These are phyloP conservation scores for Oreochromis aureus DNA, from an alignment of 2,113 vertebrate species.

Conservation along the genomic window DNA sequence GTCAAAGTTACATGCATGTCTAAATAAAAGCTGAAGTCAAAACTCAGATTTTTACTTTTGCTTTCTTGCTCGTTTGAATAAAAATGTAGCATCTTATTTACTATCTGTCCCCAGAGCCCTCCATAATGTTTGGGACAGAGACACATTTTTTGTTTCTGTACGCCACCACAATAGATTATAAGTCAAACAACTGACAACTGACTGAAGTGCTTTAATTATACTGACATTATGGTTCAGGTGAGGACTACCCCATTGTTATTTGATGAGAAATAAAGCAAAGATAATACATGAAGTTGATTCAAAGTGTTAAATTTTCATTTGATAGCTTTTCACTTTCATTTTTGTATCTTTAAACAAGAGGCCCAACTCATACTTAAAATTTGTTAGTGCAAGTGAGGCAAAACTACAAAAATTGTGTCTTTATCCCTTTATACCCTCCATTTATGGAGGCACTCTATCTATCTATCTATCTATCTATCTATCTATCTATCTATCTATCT, in stretches of 20 bases:
- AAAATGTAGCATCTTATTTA: background rate
- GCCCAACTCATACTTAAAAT: background rate
- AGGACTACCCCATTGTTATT: background rate
- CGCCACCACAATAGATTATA: background rate
- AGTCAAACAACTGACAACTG: background rate
- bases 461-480: background rate
- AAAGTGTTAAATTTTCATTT: background rate
- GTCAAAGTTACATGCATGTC: constrained; percentile 16
- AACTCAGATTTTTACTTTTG: background rate
- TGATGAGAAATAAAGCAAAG: background rate
- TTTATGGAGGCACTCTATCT: no score
- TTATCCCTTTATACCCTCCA: no score
- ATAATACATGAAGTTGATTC: background rate
- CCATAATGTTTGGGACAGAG: background rate
- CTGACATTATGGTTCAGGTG: background rate
- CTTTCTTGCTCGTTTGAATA: background rate
- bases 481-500: background rate
- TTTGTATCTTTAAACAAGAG: background rate
- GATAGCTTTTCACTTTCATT: background rate
- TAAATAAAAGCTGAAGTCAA: constrained; percentile 5
- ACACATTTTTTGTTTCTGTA: background rate
- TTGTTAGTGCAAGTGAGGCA: no score
- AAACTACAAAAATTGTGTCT: no score
- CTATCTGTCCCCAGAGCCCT: background rate
- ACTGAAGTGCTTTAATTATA: background rate